Conservation (phyloP, 2,797 vertebrate genomes). For the Anguilla obscura region DNA sequence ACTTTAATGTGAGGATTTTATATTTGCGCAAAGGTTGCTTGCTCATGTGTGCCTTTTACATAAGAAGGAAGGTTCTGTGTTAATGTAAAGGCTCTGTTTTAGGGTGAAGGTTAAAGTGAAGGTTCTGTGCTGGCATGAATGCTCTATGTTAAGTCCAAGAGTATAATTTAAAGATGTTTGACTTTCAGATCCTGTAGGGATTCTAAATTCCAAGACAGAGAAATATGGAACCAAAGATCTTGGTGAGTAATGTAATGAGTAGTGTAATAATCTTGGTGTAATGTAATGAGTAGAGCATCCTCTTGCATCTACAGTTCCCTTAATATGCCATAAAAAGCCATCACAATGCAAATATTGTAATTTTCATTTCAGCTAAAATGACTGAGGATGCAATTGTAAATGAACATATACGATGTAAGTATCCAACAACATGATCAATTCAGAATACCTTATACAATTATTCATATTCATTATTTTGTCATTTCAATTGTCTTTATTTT, state of each 20-base stretch:
- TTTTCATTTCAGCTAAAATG: slow-evolving; percentile 31
- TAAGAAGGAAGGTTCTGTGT: not conserved
- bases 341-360: not conserved
- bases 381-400: slow-evolving; percentile 32
- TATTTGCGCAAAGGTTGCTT: not conserved
- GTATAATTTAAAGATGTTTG: not conserved
- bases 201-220: slow-evolving; percentile 26
- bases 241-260: slow-evolving; percentile 7
- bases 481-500: slow-evolving; percentile 19
- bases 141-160: not conserved
- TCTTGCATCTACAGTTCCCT: not conserved
- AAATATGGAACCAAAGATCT: slow-evolving; percentile 4
- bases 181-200: slow-evolving; percentile 30
- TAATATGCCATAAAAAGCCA: not conserved
- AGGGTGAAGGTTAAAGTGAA: not conserved
- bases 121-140: not conserved
- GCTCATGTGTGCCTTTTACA: not conserved
- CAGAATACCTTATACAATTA: not conserved
- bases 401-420: slow-evolving; percentile 36
- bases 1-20: not conserved
- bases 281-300: not conserved
- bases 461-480: not conserved
- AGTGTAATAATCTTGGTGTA: too few relatives aligned
- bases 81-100: not conserved
- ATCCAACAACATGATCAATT: not conserved